Conservation (phyloP, 1,140 invertebrate species). For the Helicoverpa armigera region DNA sequence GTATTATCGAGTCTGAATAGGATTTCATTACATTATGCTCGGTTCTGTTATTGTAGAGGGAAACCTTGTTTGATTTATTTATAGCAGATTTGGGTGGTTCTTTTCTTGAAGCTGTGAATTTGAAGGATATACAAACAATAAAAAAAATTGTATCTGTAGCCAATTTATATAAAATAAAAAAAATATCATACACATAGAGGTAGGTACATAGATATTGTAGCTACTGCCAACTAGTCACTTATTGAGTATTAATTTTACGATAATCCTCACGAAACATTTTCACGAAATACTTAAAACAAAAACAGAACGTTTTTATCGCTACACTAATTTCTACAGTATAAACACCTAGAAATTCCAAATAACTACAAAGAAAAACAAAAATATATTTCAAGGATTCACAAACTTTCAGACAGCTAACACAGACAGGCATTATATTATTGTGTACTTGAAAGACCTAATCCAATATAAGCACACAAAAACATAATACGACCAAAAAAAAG, state of each 20-base stretch:
- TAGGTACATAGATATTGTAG: no score
- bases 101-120: no score
- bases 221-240: neutral
- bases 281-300: neutral
- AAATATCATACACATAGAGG: no score
- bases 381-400: neutral
- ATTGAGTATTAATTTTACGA: constrained; percentile 4
- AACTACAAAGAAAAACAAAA: neutral
- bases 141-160: no score
- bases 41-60: no score
- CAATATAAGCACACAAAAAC: constrained; percentile 38
- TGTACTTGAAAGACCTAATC: constrained; percentile 9
- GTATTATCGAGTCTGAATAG: neutral
- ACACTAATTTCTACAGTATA: neutral
- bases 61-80: no score
- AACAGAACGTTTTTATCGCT: neutral
- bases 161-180: no score
- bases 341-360: neutral
- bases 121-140: no score
- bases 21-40: no score
- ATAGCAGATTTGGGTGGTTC: no score
- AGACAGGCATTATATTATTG: neutral
- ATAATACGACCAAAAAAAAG: constrained; percentile 33
- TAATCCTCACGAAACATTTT: neutral
- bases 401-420: neutral